Percentiles rank a stretch among this genome's conserved stretches.
Evolutionary conservation across 2,113 vertebrate species (phyloP).

Genomic region (Sceloporus tristichus): DNA sequence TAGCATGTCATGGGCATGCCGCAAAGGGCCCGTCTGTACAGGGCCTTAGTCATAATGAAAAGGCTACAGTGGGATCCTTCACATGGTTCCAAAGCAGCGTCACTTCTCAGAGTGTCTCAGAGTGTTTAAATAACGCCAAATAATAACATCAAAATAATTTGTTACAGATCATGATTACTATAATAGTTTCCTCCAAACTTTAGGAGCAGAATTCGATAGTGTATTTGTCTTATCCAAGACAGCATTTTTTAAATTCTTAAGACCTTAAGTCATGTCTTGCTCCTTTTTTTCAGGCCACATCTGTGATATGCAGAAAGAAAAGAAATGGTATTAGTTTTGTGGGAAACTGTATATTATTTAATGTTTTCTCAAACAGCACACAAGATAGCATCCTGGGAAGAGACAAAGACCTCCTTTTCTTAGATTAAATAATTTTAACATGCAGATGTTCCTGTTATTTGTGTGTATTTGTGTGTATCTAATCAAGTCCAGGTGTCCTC

Average conservation of each 20-base stretch:
- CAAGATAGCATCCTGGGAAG: constrained; percentile 11
- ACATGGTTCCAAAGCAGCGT: not conserved
- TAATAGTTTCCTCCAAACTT: too few relatives aligned
- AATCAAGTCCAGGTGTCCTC: constrained; percentile 22
- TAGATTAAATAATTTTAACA: constrained; percentile 41
- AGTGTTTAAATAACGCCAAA: too few relatives aligned
- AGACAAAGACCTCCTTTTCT: not conserved
- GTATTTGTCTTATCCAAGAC: too few relatives aligned
- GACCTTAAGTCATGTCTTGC: too few relatives aligned
- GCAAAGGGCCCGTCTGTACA: too few relatives aligned
- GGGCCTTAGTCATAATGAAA: not conserved
- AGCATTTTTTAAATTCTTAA: too few relatives aligned
- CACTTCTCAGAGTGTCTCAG: too few relatives aligned
- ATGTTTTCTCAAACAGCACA: constrained; percentile 27
- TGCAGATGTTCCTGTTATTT: not conserved
- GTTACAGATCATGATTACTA: too few relatives aligned
- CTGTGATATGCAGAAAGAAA: not conserved
- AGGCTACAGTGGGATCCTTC: not conserved
- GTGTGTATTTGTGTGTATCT: constrained; percentile 20
- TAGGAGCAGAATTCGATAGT: too few relatives aligned
- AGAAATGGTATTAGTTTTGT: constrained; percentile 18
- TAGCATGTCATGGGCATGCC: too few relatives aligned
- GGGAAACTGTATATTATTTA: constrained; percentile 3
- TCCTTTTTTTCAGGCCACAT: not conserved
- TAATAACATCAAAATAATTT: too few relatives aligned